Evolutionary conservation across 1,140 invertebrate species (phyloP).

Genomic region (Diuraphis noxia): DNA sequence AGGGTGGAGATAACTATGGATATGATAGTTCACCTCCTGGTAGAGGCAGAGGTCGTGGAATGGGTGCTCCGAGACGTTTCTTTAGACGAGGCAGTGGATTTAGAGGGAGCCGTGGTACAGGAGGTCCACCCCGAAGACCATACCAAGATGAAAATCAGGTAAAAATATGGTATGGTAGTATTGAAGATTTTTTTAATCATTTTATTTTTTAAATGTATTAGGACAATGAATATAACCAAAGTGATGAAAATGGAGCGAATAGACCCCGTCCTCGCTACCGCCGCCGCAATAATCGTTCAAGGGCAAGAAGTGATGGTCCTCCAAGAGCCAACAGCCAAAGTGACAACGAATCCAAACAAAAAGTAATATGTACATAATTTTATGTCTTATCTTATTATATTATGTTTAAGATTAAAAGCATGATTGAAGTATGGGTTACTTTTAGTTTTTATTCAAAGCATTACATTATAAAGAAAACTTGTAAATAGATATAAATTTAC

Average conservation of each 20-base stretch:
- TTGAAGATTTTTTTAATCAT: neutral
- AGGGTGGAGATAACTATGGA: slow-evolving; percentile 51
- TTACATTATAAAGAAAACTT: neutral
- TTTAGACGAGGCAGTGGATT: slow-evolving; percentile 21
- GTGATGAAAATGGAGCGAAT: slow-evolving; percentile 44
- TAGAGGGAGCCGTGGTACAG: slow-evolving; percentile 38
- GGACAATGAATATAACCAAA: slow-evolving; percentile 49
- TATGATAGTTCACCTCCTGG: slow-evolving; percentile 54
- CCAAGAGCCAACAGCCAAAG: slow-evolving; percentile 45
- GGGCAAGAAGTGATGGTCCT: slow-evolving; percentile 50
- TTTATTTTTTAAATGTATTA: slow-evolving; percentile 2
- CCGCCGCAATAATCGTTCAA: slow-evolving; percentile 34
- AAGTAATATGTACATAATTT: slow-evolving; percentile 20
- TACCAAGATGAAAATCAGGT: slow-evolving; percentile 52
- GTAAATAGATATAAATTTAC: neutral
- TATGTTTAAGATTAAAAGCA: neutral
- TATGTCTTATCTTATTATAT: neutral
- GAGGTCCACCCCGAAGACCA: slow-evolving; percentile 40
- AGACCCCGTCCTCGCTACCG: slow-evolving; percentile 43
- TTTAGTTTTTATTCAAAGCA: neutral
- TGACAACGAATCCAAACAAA: slow-evolving; percentile 52
- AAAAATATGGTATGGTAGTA: neutral
- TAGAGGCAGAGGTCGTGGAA: slow-evolving; percentile 53
- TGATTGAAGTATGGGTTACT: neutral
- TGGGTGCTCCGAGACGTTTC: slow-evolving; percentile 43